Base-by-base conservation (phyloP, 1,140 invertebrate genomes). In the Drosophila murphyi region DNA sequence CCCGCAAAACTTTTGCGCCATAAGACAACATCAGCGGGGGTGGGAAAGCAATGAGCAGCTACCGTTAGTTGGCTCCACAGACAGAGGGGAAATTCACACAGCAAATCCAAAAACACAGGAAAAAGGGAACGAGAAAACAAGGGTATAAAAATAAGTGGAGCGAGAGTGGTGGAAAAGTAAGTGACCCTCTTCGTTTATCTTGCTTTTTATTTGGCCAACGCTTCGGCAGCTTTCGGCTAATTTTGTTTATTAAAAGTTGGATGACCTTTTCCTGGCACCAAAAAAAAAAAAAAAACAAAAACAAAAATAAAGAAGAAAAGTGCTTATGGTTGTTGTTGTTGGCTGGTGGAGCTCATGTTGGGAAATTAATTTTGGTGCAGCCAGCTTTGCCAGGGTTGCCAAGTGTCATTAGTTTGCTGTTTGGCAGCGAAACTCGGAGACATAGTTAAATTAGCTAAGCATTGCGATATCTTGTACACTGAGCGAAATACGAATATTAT, bases 361-460 rank as follows among this genome's bases (percentile, higher is more conserved):
- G 50, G 72, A 79, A 86, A 87, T 88, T 82, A 87, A 87, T 87
- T 88, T 88, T 60, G 20, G 28, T 62, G 60, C 5, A 34, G 65
- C 31, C 61, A 67, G 65, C 78, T 61, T 63, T 76, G 3, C 10
- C 71, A 71, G 70, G 75, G 65, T 81, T 85, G 80, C 72, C 82
- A 79, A 87, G 76, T 88, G 83, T 73, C 82, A 82, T 88, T 88
- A 86, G 82, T 86, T 86, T 87, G 79, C 80, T 82, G 69, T 88
- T 86, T 87, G 79, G 82, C 83, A 87, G 67, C 76, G 10, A 43
- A 67, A 76, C 80, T 74, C 72, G 65, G 72, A 70, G 81, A 88
- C 83, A 87, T 80, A 87, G 83, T 87, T 87, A 87, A 87, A 87
- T 87, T 87, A 87, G 76, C 82, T 88, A 88, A 88, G 88, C 83